phyloP scores from a whole-genome alignment of 1,140 invertebrate genomes.

The Nasonia vitripennis region DNA sequence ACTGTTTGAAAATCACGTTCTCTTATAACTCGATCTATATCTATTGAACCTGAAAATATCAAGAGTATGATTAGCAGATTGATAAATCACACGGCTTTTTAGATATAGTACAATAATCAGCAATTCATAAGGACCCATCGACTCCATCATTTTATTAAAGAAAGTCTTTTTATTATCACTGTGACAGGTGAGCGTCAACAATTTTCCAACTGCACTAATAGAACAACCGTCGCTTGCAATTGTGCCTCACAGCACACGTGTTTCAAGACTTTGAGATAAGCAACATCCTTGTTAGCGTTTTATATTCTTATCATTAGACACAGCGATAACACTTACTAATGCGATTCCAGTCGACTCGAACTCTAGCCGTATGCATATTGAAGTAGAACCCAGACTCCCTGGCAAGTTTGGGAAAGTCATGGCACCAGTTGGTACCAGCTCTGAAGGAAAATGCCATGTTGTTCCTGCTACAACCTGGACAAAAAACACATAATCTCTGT shows the following conservation, averaged over 20 bases:
- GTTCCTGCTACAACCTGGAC: not conserved
- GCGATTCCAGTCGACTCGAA: slow-evolving; percentile 80
- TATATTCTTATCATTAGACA: not conserved
- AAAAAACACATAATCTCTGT: not conserved
- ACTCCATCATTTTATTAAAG: not conserved
- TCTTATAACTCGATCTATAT: slow-evolving; percentile 79
- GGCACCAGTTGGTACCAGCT: slow-evolving; percentile 78
- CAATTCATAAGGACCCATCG: not conserved
- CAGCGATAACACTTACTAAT: slow-evolving; percentile 75
- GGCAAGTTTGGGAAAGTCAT: slow-evolving; percentile 82
- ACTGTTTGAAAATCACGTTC: slow-evolving; percentile 80
- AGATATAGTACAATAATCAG: not conserved
- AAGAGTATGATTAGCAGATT: not conserved
- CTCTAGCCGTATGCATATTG: slow-evolving; percentile 76
- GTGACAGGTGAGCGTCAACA: too few species aligned
- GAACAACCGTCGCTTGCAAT: too few species aligned
- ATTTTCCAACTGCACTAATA: too few species aligned
- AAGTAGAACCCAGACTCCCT: slow-evolving; percentile 82
- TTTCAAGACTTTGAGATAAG: not conserved
- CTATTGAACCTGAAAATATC: slow-evolving; percentile 76
- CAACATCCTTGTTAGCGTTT: slow-evolving; percentile 4
- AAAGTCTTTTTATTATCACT: too few species aligned
- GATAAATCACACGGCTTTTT: not conserved
- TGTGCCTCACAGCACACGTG: too few species aligned
- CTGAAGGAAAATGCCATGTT: slow-evolving; percentile 76